These are phyloP conservation scores for Paguma larvata DNA, from an alignment of 2,797 vertebrate genomes.

Conservation along the genomic window DNA sequence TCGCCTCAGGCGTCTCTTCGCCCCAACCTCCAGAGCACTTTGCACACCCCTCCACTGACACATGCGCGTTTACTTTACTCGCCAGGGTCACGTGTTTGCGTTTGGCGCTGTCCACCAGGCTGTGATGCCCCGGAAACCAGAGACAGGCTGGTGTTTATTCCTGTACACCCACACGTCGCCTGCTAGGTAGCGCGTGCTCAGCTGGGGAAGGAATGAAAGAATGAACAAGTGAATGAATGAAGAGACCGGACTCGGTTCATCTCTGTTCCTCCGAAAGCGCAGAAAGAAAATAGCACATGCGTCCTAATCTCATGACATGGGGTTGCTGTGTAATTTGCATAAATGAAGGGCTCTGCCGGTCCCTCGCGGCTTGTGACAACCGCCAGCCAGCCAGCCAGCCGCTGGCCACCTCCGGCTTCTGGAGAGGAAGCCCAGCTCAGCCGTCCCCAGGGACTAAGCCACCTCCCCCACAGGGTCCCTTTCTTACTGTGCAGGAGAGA, in stretches of 20 bases:
- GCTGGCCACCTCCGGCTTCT: not conserved
- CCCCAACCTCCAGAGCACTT: not conserved
- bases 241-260: not conserved
- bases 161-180: not conserved
- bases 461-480: not conserved
- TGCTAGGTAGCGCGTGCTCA: rapidly evolving
- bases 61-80: not conserved
- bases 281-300: not conserved
- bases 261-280: not conserved
- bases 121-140: not conserved
- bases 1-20: rapidly evolving
- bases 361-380: not conserved
- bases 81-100: not conserved
- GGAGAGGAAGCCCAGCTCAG: not conserved
- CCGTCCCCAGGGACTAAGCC: not conserved
- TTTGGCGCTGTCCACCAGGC: too few species aligned
- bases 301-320: not conserved
- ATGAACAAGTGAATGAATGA: not conserved
- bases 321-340: not conserved
- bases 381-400: not conserved
- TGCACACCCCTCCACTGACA: not conserved
- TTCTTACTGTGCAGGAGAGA: not conserved
- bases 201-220: not conserved
- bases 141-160: not conserved
- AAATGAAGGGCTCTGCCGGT: not conserved